Evolutionary conservation across 2,888 invertebrate genomes (phyloP), one percentile per base, ranked within the genome.

Genomic region (Chromoteleia sp.): DNA sequence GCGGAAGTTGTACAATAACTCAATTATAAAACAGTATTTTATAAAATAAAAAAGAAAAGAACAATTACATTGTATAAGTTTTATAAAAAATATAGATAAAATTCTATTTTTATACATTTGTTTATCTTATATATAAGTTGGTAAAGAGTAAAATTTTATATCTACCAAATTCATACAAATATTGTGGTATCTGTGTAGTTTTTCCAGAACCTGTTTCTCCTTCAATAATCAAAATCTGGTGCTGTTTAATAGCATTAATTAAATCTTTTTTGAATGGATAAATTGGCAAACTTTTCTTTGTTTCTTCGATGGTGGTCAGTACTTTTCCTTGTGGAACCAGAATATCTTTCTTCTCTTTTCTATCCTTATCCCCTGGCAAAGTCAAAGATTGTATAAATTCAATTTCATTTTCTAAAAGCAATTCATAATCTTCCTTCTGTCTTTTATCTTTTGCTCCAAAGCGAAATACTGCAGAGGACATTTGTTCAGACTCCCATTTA

Each of bases 181-280:
- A 99, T 92, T 99, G 99, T 0, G 99, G 99, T 85, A 99, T 97
- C 93, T 99, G 99, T 6, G 99, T 99, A 0, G 99, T 99, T 94
- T 99, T 99, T 2, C 99, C 99, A 8, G 98, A 98, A 0, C 99
- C 99, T 4, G 99, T 99, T 93, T 99, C 99, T 67, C 99, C 99
- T 93, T 98, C 98, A 81, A 99, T 97, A 86, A 99, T 99, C 19
- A 99, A 93, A 83, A 98, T 94, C 93, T 95, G 50, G 92, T 97
- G 96, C 83, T 96, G 95, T 88, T 93, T 94, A n/a, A 99, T 96
- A 8, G 99, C 99, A 86, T 96, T 94, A 85, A 99, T 96, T 19
- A 99, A 93, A 89, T 97, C 96, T 45, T 97, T 94, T 89, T 94
- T 95, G 89, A 98, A 99, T 0, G 98, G 97, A 93, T 94, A 99